Base-by-base conservation (phyloP, 2,888 invertebrate species). In the Oligia fasciuncula region DNA sequence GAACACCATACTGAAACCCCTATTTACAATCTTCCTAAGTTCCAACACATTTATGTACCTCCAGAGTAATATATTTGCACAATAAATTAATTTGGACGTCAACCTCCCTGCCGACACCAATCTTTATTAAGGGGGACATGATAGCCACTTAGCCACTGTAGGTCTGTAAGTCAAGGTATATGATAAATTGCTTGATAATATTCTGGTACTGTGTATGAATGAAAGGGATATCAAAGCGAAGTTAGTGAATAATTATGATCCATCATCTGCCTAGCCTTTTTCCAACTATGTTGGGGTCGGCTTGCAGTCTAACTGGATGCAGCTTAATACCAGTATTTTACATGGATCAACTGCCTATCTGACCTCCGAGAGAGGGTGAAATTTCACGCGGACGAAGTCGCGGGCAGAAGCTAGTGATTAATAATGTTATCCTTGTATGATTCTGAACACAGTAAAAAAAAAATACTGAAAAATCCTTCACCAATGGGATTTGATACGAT, bases 131-230 rank as follows among this genome's bases (percentile, higher is more conserved):
- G 40, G 57, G 62, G 23, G 76, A 83, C 85, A 85, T 81, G 73
- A 83, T 85, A 86, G 87, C 87, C 84, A 79, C 85, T 86, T 86
- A 75, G 67, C 40, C 54, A 40, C n/a, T 70, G 67, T 51, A 17
- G 77, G 73, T 83, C 67, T 62, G 68, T 83, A 68, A 79, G 63
- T 73, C 86, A 77, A 70, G 43, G 63, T 60, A n/a, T 71, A 69
- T 86, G 76, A 81, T 70, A 67, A 67, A 85, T 73, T 66, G 74
- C 43, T 46, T 23, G 57, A 60, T 13, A 49, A 19, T 57, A n/a
- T 79, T 71, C 66, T 49, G 14, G 40, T 70, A 19, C 5, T 54
- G 49, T n/a, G 68, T 35, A 63, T 62, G 49, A 67, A 57, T 35
- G 65, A 70, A 70, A 79, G n/a, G 6, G 63, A 83, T 63, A 63